Conservation (phyloP, 2,113 vertebrate genomes). For the Rhinichthys klamathensis region DNA sequence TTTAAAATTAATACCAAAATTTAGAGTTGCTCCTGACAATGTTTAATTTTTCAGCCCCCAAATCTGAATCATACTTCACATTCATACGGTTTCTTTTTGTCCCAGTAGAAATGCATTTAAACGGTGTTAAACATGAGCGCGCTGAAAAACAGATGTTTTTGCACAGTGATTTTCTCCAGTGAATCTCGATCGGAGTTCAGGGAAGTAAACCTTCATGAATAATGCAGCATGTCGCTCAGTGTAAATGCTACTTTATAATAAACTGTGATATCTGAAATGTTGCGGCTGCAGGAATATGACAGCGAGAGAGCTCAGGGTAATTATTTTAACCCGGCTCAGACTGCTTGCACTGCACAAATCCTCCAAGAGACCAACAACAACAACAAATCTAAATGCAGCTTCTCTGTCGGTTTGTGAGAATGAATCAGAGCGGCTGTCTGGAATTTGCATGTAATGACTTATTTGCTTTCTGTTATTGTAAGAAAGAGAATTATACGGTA, state of each 20-base stretch:
- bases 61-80: neutral
- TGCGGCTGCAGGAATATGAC: neutral
- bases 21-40: no score
- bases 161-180: neutral
- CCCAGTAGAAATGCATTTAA: neutral
- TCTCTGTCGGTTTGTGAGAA: neutral
- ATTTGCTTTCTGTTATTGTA: neutral
- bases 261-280: neutral
- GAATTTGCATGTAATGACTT: slow-evolving; percentile 32
- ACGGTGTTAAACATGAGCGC: neutral
- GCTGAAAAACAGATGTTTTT: neutral
- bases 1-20: no score
- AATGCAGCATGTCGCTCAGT: neutral
- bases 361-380: neutral
- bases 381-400: neutral
- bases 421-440: slow-evolving; percentile 21
- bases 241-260: neutral
- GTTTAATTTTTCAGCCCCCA: neutral
- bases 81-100: neutral
- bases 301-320: neutral
- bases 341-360: neutral
- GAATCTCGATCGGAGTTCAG: slow-evolving; percentile 1
- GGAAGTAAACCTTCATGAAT: neutral
- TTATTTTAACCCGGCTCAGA: slow-evolving; percentile 2
- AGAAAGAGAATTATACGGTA: neutral